A percentile compares a stretch with the other conserved stretches of the same genome.
Conservation (phyloP, 2,797 vertebrate genomes). For the Phrynocephalus guinanensis region DNA sequence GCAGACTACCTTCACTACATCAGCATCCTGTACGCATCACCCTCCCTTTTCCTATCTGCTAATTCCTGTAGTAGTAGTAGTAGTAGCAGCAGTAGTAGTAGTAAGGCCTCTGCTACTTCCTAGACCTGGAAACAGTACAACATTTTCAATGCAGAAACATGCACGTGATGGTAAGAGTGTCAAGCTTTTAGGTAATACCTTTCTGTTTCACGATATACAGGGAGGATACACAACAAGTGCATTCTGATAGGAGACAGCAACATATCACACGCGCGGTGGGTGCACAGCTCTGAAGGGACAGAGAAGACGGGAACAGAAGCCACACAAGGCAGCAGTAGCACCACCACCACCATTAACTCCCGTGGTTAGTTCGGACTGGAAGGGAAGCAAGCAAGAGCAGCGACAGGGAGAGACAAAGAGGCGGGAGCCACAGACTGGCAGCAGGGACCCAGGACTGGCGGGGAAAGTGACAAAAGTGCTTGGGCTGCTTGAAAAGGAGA, state of each 20-base stretch:
- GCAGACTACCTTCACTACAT: neutral
- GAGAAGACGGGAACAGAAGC: neutral
- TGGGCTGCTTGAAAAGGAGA: no score
- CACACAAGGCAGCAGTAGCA: conserved; percentile 14
- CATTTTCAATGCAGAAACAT: neutral
- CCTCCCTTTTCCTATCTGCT: neutral
- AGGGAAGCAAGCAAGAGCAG: conserved; percentile 45
- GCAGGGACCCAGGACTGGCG: neutral
- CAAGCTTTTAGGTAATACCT: neutral
- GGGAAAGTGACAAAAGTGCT: neutral
- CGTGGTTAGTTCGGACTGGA: conserved; percentile 30
- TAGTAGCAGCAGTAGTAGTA: neutral
- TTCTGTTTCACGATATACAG: neutral
- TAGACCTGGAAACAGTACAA: neutral
- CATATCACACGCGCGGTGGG: neutral
- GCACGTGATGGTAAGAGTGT: neutral
- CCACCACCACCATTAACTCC: neutral
- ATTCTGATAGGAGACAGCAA: conserved; percentile 5
- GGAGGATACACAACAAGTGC: neutral
- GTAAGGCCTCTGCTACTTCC: neutral
- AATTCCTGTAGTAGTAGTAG: no score
- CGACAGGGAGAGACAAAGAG: conserved; percentile 19
- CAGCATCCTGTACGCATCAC: no score
- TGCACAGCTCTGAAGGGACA: conserved; percentile 9
- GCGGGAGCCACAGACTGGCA: conserved; percentile 8